These are phyloP conservation scores for Pempheris klunzingeri DNA, from an alignment of 2,797 vertebrate species.

Conservation along the genomic window DNA sequence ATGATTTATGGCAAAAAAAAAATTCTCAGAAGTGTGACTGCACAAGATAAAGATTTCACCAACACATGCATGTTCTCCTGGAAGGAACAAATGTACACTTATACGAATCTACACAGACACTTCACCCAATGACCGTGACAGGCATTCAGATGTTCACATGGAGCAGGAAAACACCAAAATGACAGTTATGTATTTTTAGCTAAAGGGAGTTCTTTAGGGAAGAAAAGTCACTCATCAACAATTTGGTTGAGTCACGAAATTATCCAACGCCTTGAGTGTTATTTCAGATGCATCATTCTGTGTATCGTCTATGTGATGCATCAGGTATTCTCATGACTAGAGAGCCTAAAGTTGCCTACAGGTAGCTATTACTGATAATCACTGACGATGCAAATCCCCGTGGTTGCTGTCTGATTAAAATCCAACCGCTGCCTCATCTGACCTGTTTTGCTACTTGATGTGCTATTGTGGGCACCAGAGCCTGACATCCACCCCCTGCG, in stretches of 20 bases:
- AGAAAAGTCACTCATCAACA: not conserved
- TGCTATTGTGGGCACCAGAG: not conserved
- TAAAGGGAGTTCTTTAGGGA: not conserved
- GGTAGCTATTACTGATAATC: not conserved
- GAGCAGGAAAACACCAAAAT: conserved; percentile 11
- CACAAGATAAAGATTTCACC: not conserved
- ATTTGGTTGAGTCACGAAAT: not conserved
- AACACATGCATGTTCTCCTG: no score
- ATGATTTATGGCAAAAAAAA: not conserved
- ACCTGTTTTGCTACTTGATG: conserved; percentile 4
- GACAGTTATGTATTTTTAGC: not conserved
- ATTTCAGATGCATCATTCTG: not conserved
- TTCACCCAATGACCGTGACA: not conserved
- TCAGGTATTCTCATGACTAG: not conserved
- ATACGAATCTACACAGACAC: not conserved
- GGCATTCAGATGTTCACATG: not conserved
- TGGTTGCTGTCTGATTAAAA: not conserved
- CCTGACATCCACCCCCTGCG: not conserved
- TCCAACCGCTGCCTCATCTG: not conserved
- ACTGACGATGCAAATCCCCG: not conserved
- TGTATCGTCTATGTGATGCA: not conserved
- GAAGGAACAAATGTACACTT: not conserved
- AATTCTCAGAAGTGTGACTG: not conserved
- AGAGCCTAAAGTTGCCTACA: no score
- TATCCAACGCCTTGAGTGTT: not conserved